phyloP scores from a whole-genome alignment of 2,888 invertebrate species.

The Melanotus villosus region DNA sequence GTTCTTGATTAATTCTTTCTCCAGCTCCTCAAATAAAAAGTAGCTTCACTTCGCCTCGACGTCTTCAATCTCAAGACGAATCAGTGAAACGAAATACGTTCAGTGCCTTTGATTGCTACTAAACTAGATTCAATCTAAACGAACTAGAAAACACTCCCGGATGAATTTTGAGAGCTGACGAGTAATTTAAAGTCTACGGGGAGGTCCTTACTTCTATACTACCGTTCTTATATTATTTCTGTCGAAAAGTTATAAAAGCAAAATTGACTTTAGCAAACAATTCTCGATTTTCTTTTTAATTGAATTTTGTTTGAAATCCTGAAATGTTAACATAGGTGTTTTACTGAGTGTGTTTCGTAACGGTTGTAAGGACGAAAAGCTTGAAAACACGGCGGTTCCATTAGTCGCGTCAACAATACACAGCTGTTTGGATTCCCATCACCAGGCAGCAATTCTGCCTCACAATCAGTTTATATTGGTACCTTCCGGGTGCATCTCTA shows the following conservation, averaged over 20 bases:
- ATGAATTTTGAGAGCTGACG: conserved; percentile 37
- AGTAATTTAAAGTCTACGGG: conserved; percentile 30
- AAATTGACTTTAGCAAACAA: conserved; percentile 21
- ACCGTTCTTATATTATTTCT: conserved; percentile 17
- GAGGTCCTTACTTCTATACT: neutral
- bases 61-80: conserved; percentile 42
- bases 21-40: conserved; percentile 41
- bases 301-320: conserved; percentile 27
- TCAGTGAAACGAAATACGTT: conserved; percentile 43
- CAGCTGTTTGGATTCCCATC: conserved; percentile 59
- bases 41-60: conserved; percentile 37
- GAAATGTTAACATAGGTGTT: conserved; percentile 36
- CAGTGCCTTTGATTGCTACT: conserved; percentile 42
- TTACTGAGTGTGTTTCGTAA: conserved; percentile 31
- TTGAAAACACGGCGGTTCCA: conserved; percentile 62
- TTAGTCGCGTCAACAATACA: conserved; percentile 63
- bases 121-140: conserved; percentile 45
- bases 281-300: conserved; percentile 32
- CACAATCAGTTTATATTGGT: conserved; percentile 58
- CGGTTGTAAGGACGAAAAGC: conserved; percentile 51
- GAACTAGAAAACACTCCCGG: conserved; percentile 37
- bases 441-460: conserved; percentile 48
- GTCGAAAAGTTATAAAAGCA: conserved; percentile 32
- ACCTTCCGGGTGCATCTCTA: conserved; percentile 61
- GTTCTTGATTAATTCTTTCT: conserved; percentile 43